Conservation (phyloP, 2,797 vertebrate genomes). For the Etheostoma nigrum region DNA sequence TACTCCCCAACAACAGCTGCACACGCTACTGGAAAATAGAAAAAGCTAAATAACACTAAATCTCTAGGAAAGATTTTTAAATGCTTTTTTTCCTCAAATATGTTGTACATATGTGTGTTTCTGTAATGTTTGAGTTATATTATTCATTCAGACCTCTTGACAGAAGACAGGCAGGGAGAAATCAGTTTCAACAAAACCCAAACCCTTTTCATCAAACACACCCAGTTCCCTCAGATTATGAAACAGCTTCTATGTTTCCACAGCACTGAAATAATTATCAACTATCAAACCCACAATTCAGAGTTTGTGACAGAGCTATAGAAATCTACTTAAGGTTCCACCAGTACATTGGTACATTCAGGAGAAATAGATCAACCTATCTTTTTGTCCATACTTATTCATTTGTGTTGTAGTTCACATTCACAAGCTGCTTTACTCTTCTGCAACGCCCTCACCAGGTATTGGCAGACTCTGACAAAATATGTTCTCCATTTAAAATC, state of each 20-base stretch:
- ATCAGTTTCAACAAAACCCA: slow-evolving; percentile 44
- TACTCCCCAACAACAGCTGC: slow-evolving; percentile 39
- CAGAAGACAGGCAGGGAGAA: slow-evolving; percentile 35
- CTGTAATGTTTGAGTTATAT: slow-evolving; percentile 34
- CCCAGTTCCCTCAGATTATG: neutral
- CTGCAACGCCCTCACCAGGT: neutral
- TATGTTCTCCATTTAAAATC: slow-evolving; percentile 3
- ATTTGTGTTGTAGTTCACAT: neutral
- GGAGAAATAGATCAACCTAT: neutral
- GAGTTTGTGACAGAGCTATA: neutral
- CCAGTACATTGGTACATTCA: neutral
- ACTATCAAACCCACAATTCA: slow-evolving; percentile 21
- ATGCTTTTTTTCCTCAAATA: neutral
- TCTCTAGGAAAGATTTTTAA: slow-evolving; percentile 11
- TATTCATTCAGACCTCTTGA: slow-evolving; percentile 49
- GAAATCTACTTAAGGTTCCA: neutral
- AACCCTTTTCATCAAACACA: slow-evolving; percentile 58
- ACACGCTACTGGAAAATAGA: slow-evolving; percentile 26
- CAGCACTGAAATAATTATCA: slow-evolving; percentile 31
- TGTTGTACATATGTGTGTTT: slow-evolving; percentile 10
- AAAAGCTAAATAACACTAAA: slow-evolving; percentile 24
- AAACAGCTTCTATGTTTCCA: slow-evolving; percentile 5
- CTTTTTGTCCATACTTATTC: neutral
- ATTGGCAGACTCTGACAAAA: neutral
- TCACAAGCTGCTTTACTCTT: neutral